Evolutionary conservation across 23 tunicate genomes (phyloP).

Genomic region (Trididemnum nubilum): DNA sequence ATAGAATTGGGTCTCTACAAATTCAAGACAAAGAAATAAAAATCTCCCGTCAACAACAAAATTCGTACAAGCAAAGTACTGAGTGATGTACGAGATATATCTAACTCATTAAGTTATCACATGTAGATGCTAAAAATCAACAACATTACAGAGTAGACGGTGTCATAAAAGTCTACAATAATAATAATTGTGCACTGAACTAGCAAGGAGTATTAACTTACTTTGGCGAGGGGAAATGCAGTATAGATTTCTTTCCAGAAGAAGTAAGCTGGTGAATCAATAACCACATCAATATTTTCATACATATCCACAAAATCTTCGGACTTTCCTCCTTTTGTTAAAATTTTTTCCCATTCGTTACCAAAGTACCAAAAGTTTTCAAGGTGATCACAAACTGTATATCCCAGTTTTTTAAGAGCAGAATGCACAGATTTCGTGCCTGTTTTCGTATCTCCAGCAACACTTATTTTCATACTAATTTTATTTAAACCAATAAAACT

Average conservation of each 20-base stretch:
- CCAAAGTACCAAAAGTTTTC: conserved; percentile 42
- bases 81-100: too few species aligned
- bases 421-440: conserved; percentile 49
- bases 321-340: conserved; percentile 10
- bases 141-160: too few species aligned
- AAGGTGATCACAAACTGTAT: conserved; percentile 31
- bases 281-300: conserved; percentile 39
- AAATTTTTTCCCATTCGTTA: conserved; percentile 24
- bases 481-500: not conserved
- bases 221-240: conserved; percentile 46
- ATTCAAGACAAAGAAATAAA: too few species aligned
- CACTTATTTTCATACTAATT: conserved; percentile 36
- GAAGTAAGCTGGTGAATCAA: conserved; percentile 38
- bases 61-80: too few species aligned
- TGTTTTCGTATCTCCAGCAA: conserved; percentile 49
- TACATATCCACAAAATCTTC: conserved; percentile 36
- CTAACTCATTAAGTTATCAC: too few species aligned
- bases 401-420: conserved; percentile 43
- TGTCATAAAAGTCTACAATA: too few species aligned
- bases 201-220: too few species aligned
- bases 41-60: too few species aligned
- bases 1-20: too few species aligned
- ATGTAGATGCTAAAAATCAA: too few species aligned
- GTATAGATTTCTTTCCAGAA: conserved; percentile 41
- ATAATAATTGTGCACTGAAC: not conserved